Conservation (phyloP, 2,888 invertebrate species). For the Cheilosia impressa region DNA sequence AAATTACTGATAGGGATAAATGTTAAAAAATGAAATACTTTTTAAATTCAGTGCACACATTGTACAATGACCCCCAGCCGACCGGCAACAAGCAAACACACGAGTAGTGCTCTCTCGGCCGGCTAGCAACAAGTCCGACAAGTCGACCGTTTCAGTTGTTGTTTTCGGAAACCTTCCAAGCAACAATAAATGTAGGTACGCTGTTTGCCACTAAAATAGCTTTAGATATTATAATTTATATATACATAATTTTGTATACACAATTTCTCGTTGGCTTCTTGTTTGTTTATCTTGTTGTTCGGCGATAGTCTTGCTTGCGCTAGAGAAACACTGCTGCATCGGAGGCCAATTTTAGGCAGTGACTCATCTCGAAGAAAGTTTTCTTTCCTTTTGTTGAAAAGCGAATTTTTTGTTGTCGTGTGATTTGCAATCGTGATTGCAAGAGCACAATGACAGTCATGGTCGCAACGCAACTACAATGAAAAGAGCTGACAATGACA, state of each 20-base stretch:
- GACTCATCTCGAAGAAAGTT: conserved; percentile 50
- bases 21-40: not conserved
- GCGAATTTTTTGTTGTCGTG: not conserved
- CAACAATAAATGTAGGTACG: conserved; percentile 20
- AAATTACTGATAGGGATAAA: conserved; percentile 18
- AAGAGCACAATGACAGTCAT: conserved; percentile 23
- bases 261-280: conserved; percentile 6
- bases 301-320: conserved; percentile 53
- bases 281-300: conserved; percentile 21
- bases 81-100: conserved; percentile 31
- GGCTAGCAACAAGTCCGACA: conserved; percentile 59
- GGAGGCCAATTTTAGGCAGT: conserved; percentile 40
- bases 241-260: conserved; percentile 1
- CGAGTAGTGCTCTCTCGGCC: not conserved
- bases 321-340: conserved; percentile 20
- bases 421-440: conserved; percentile 26
- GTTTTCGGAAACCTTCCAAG: conserved; percentile 20
- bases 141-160: conserved; percentile 1
- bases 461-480: conserved; percentile 14
- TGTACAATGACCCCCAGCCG: conserved; percentile 53
- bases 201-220: conserved; percentile 6
- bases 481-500: conserved; percentile 1
- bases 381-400: not conserved
- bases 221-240: not conserved
- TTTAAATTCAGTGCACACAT: conserved; percentile 46